Percentiles rank a stretch among this genome's conserved stretches.
Conservation (phyloP, 2,888 invertebrate species). For the Rhopalosiphum nymphaeae region DNA sequence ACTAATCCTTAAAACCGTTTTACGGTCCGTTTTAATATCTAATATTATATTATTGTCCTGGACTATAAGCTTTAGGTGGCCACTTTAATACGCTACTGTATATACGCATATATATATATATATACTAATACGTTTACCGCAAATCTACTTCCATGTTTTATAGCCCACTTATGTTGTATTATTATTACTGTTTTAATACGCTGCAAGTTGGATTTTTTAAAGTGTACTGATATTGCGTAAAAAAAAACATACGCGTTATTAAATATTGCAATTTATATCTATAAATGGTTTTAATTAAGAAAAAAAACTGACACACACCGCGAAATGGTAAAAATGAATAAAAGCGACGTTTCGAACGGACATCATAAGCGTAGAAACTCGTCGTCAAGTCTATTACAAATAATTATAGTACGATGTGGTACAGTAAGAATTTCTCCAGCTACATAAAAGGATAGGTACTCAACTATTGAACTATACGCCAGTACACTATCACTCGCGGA, state of each 20-base stretch:
- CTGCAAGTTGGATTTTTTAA: background rate
- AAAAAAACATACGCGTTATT: background rate
- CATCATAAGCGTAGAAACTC: background rate
- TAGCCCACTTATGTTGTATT: background rate
- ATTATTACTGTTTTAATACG: background rate
- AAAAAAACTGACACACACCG: background rate
- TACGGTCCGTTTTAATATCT: slow-evolving; percentile 48
- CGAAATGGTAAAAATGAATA: background rate
- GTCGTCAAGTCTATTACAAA: background rate
- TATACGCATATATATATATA: background rate
- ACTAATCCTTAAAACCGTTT: slow-evolving; percentile 53
- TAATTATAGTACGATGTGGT: background rate
- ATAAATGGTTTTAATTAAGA: background rate
- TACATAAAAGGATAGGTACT: background rate
- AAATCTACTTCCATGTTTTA: slow-evolving; percentile 31
- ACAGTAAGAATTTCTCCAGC: background rate
- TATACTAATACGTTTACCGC: slow-evolving; percentile 1
- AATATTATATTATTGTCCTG: slow-evolving; percentile 21
- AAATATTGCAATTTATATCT: background rate
- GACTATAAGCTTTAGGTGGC: background rate
- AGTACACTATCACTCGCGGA: background rate
- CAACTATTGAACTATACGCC: background rate
- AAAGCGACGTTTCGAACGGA: background rate
- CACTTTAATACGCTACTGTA: background rate
- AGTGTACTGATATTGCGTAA: background rate